phyloP scores from a whole-genome alignment of 2,113 vertebrate species.

The Psittacula cyanocephala region DNA sequence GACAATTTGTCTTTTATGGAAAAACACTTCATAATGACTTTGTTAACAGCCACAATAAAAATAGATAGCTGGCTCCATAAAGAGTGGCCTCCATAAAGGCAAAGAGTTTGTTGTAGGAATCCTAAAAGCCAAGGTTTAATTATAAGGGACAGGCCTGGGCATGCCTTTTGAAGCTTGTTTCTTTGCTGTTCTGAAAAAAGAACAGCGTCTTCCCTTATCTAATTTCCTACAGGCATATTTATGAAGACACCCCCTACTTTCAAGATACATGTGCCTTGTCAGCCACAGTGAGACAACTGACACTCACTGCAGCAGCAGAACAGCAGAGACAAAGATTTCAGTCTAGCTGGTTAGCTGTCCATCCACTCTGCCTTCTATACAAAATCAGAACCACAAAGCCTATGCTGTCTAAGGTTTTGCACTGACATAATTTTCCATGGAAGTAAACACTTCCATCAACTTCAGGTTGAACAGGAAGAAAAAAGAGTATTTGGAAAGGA shows the following conservation, averaged over 20 bases:
- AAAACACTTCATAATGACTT: not conserved
- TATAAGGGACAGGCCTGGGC: not conserved
- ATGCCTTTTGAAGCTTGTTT: not conserved
- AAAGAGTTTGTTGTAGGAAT: not conserved
- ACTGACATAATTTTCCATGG: not conserved
- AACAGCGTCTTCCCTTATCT: not conserved
- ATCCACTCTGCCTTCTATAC: not conserved
- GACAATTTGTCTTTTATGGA: not conserved
- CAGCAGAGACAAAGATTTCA: not conserved
- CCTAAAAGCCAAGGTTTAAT: not conserved
- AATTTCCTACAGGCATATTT: not conserved
- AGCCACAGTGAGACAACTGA: accelerated
- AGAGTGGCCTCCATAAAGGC: not conserved
- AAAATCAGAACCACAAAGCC: slow-evolving; percentile 24
- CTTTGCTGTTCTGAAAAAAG: not conserved
- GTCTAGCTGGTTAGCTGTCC: not conserved
- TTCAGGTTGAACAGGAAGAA: not conserved
- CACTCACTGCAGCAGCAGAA: not conserved
- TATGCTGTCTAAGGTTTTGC: not conserved
- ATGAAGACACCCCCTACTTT: not conserved
- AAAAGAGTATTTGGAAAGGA: not conserved
- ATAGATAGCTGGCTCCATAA: not conserved
- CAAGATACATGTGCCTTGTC: not conserved
- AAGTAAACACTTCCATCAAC: not conserved
- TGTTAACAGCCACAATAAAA: not conserved